Percentiles rank a stretch among this genome's conserved stretches.
Conservation (phyloP, 35 echinoderm and acorn worm species). For the Holothuria glaberrima region DNA sequence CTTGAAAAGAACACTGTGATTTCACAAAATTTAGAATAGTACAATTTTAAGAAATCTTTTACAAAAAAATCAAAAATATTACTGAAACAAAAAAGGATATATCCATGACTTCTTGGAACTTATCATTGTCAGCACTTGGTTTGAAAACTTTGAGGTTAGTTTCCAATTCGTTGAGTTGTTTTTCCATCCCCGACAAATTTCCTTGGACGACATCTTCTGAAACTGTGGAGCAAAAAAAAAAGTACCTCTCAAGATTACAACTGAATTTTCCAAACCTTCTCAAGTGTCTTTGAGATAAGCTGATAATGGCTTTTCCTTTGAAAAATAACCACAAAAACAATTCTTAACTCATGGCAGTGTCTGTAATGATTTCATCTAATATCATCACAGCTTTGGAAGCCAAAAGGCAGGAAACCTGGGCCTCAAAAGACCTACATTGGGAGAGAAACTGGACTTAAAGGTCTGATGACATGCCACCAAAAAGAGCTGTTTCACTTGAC, state of each 20-base stretch:
- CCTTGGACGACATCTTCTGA: constrained; percentile 74
- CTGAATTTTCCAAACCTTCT: not conserved
- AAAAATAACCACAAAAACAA: not conserved
- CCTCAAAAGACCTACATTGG: too few relatives aligned
- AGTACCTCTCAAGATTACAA: not conserved
- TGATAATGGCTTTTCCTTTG: not conserved
- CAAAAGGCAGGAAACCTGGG: too few relatives aligned
- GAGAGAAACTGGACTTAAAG: too few relatives aligned
- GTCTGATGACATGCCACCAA: too few relatives aligned
- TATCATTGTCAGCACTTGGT: constrained; percentile 80
- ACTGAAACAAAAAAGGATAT: constrained; percentile 81
- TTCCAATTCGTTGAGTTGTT: constrained; percentile 84
- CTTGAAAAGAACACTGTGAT: too few relatives aligned
- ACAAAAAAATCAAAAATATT: not conserved
- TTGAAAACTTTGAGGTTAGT: constrained; percentile 81
- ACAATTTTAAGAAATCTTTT: too few relatives aligned
- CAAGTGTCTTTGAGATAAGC: not conserved
- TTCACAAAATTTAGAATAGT: too few relatives aligned
- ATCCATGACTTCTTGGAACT: constrained; percentile 88
- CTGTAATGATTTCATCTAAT: too few relatives aligned
- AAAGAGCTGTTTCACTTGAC: too few relatives aligned
- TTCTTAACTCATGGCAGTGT: too few relatives aligned
- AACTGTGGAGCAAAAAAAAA: constrained; percentile 63
- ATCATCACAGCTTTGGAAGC: too few relatives aligned
- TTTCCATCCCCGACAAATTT: constrained; percentile 78